Evolutionary conservation across 1,140 invertebrate genomes (phyloP), one percentile per base, ranked within the genome.

Genomic region (Lithobius niger): DNA sequence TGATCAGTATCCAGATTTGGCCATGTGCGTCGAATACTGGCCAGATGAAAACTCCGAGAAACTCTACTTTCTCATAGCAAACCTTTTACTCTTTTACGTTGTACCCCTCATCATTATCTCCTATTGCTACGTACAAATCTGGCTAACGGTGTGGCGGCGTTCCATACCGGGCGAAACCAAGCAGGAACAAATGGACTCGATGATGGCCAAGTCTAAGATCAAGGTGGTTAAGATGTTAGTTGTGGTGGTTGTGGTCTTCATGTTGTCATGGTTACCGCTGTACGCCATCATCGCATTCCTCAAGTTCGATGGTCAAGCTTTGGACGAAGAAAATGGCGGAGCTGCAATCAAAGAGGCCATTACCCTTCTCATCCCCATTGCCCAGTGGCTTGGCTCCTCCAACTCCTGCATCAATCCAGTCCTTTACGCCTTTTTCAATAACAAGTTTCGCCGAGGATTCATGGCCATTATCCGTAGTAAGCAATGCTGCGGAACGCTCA

Each of bases 321-420:
- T 60, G 27, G 28, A 58, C 47, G 42, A 57, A 78, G n/a, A n/a
- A n/a, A n/a, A n/a, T n/a, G 76, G 85, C 88, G 63, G 82, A 1
- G 51, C 45, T 2, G 28, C 55, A n/a, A 24, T n/a, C 13, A 43
- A 88, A 59, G 82, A 88, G 52, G 73, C 91, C 16, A 71, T 91
- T 1, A 79, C 83, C 15, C 80, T 90, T 1, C 81, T 84, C 0
- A 84, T 74, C 1, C 93, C 93, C 0, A 79, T 97, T 26, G 91
- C 93, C 0, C 93, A 97, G 70, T 97, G 94, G 93, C 74, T 97
- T 1, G 94, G 92, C 0, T 82, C 89, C 0, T 90, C 91, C 19
- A 97, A 97, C 69, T 93, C 89, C 26, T 96, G 91, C 75, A 91
- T 98, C 62, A 98, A 98, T 72, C 95, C 95, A 0, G 84, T 96